A percentile compares a stretch with the other conserved stretches of the same genome.
These are phyloP conservation scores for Bellardia bayeri DNA, from an alignment of 2,888 invertebrate genomes.

Conservation along the genomic window DNA sequence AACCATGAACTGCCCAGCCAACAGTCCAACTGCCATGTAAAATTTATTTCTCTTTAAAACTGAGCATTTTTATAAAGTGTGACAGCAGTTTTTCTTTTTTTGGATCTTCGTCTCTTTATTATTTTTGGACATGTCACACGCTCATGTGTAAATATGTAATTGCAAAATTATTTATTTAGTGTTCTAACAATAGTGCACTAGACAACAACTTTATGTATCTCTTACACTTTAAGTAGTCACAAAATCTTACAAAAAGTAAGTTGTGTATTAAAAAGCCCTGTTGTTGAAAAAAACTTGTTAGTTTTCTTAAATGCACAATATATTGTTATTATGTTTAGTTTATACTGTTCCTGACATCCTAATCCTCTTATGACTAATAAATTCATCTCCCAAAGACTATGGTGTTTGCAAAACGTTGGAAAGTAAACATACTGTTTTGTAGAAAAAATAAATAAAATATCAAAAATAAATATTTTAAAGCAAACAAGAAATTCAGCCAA, in stretches of 20 bases:
- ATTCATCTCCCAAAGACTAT: not conserved
- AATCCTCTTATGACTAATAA: not conserved
- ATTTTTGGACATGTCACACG: slow-evolving; percentile 8
- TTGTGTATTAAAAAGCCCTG: not conserved
- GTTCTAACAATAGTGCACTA: not conserved
- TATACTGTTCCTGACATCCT: not conserved
- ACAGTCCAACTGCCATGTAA: slow-evolving; percentile 28
- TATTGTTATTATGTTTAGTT: not conserved
- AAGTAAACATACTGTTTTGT: too few species aligned
- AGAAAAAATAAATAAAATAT: not conserved
- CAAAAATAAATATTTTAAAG: too few species aligned
- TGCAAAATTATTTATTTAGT: slow-evolving; percentile 30
- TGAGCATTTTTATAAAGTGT: slow-evolving; percentile 36
- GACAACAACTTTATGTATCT: not conserved
- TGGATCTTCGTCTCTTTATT: slow-evolving; percentile 4
- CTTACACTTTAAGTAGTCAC: not conserved
- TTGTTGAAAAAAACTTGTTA: not conserved
- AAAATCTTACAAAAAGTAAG: not conserved
- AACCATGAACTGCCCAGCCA: slow-evolving; percentile 5
- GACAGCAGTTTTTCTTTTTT: slow-evolving; percentile 27
- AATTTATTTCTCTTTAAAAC: slow-evolving; percentile 45
- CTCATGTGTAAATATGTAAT: not conserved
- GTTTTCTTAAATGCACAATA: too few species aligned
- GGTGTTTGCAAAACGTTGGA: too few species aligned
- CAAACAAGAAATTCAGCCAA: too few species aligned